Evolutionary conservation across 2,113 vertebrate genomes (phyloP).

Genomic region (Pelvicachromis taeniatus): DNA sequence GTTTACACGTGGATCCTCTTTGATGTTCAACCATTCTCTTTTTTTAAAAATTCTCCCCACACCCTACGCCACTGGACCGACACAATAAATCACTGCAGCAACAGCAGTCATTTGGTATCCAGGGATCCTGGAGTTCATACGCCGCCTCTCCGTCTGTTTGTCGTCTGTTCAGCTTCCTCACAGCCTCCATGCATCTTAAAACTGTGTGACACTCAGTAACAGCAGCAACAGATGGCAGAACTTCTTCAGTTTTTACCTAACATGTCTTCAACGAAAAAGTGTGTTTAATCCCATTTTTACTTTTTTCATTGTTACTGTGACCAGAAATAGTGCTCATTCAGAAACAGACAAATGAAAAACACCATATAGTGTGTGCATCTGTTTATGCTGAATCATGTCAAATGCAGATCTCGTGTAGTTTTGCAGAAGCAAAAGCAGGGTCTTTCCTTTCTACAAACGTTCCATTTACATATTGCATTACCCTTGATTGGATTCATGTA

Average conservation of each 20-base stretch:
- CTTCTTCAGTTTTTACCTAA: not conserved
- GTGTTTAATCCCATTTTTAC: not conserved
- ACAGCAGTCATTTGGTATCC: slow-evolving; percentile 34
- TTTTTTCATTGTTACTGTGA: not conserved
- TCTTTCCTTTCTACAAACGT: slow-evolving; percentile 23
- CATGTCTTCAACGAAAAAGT: not conserved
- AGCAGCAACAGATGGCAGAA: not conserved
- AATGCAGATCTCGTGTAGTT: slow-evolving; percentile 25
- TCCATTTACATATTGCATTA: slow-evolving; percentile 68
- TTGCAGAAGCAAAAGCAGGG: slow-evolving; percentile 30
- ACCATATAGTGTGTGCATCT: not conserved
- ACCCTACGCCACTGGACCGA: slow-evolving; percentile 2
- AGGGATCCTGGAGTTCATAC: not conserved
- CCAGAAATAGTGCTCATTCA: not conserved
- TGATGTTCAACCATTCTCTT: slow-evolving; percentile 3
- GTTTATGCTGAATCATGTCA: not conserved
- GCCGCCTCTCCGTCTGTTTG: not conserved
- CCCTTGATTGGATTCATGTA: slow-evolving; percentile 47
- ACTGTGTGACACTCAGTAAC: not conserved
- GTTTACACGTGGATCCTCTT: not conserved
- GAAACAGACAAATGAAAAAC: not conserved
- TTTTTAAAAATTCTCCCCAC: not conserved
- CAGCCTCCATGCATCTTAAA: not conserved
- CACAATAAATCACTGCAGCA: slow-evolving; percentile 52
- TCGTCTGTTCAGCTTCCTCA: slow-evolving; percentile 1